A percentile compares a stretch with the other conserved stretches of the same genome.
Conservation (phyloP, 2,888 invertebrate genomes). For the Heterodera filipjevi region DNA sequence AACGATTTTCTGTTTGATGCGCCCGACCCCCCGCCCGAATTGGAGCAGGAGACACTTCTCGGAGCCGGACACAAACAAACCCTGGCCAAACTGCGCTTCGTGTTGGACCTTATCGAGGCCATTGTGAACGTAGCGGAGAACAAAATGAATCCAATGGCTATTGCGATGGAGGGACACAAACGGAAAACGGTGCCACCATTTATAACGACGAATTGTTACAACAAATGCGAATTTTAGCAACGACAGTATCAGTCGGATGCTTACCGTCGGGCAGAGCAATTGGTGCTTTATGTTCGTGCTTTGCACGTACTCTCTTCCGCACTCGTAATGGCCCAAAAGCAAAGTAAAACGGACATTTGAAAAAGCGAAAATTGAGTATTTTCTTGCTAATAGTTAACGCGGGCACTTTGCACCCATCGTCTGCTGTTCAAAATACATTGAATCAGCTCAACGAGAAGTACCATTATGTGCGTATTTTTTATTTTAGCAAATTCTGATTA, state of each 20-base stretch:
- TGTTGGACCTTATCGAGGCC: conserved; percentile 84
- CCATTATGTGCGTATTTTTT: conserved; percentile 72
- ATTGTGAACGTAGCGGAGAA: conserved; percentile 76
- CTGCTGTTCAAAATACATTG: conserved; percentile 80
- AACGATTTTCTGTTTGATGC: conserved; percentile 33
- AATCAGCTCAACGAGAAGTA: conserved; percentile 88
- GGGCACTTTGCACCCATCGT: conserved; percentile 82
- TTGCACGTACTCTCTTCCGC: conserved; percentile 93
- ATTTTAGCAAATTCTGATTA: too few relatives aligned
- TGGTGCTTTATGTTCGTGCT: conserved; percentile 85
- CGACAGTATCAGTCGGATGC: conserved; percentile 53
- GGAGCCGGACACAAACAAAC: conserved; percentile 71
- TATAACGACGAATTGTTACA: background rate
- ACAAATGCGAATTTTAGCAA: background rate
- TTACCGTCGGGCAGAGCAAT: conserved; percentile 75
- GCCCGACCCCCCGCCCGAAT: conserved; percentile 74
- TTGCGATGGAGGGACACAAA: conserved; percentile 52
- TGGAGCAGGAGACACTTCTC: conserved; percentile 91
- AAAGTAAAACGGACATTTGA: background rate
- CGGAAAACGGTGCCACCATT: conserved; percentile 37
- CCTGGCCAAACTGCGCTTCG: conserved; percentile 95
- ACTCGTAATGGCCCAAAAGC: conserved; percentile 71
- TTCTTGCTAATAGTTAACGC: conserved; percentile 48
- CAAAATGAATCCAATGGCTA: conserved; percentile 67
- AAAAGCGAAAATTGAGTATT: background rate